Base-by-base conservation (phyloP, 2,888 invertebrate genomes). In the Slavum lentiscoides region DNA sequence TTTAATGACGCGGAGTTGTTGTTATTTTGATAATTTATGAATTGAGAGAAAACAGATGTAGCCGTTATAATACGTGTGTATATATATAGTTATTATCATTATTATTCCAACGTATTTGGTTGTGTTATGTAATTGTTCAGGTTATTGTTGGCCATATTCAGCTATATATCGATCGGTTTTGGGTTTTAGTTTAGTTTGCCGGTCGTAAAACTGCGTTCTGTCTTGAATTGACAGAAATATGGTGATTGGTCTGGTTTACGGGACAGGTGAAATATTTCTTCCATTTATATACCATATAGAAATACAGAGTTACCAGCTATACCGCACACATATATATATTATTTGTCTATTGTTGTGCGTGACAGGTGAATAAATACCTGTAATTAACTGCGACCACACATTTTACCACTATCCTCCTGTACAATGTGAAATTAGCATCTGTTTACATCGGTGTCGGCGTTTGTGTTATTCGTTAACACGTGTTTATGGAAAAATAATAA, bases 321-420 rank as follows among this genome's bases (percentile, higher is more conserved):
- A n/a, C n/a, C n/a, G n/a, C n/a, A 49, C 43, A 21, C 58, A 15
- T 30, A 30, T 53, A 67, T 15, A 21, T 21, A 49, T 11, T 68
- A 55, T 8, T 23, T 15, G 69, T 69, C 30, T 53, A 30, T 55
- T 74, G 74, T 55, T 21, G 39, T 3, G 11, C 19, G 39, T 6
- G 74, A 58, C 74, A 75, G 74, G 39, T 75, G 74, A 75, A 75
- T 75, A 75, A 75, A 75, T 75, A 75, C 66, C 13, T 66, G 74
- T 66, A 75, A 75, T 67, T 75, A 75, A 11, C 43, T 66, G 9
- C 66, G 58, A 67, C 74, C 66, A 39, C 66, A 67, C 19, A 39
- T 64, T 66, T 74, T 74, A 2, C 39, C 66, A 66, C 58, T 23
- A 43, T 58, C 13, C 0, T 21, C 8, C 30, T 68, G 30, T 30